Percentiles rank a stretch among this genome's conserved stretches.
These are phyloP conservation scores for Orchestia grillus DNA, from an alignment of 1,140 invertebrate genomes.

Conservation along the genomic window DNA sequence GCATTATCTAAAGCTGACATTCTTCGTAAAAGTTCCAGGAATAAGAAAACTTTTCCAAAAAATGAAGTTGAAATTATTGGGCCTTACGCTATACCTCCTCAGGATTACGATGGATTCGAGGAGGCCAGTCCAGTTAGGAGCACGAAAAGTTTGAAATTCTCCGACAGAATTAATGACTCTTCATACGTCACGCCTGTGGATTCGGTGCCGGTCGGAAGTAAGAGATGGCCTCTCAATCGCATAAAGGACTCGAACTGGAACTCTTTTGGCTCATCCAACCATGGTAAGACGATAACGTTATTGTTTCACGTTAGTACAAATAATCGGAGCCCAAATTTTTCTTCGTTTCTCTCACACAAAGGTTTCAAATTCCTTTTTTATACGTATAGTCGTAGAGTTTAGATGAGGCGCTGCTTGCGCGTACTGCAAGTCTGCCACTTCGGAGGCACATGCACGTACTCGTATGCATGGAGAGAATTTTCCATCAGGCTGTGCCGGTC, in stretches of 20 bases:
- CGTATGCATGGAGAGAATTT: too few relatives aligned
- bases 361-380: not conserved
- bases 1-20: not conserved
- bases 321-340: not conserved
- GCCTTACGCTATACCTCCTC: not conserved
- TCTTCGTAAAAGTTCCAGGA: not conserved
- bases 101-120: conserved; percentile 46
- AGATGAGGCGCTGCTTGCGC: too few relatives aligned
- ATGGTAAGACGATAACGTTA: not conserved
- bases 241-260: not conserved
- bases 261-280: not conserved
- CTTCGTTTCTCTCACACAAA: not conserved
- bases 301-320: not conserved
- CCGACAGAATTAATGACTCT: not conserved
- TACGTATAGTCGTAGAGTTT: not conserved
- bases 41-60: not conserved
- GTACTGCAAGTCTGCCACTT: too few relatives aligned
- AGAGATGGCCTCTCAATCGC: not conserved
- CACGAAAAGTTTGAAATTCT: not conserved
- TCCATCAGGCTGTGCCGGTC: too few relatives aligned
- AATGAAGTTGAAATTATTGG: not conserved
- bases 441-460: too few relatives aligned
- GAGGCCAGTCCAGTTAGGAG: not conserved
- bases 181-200: not conserved
- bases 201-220: not conserved